Evolutionary conservation across 2,113 vertebrate genomes (phyloP), one percentile per base, ranked within the genome.

Genomic region (Otocyon megalotis): DNA sequence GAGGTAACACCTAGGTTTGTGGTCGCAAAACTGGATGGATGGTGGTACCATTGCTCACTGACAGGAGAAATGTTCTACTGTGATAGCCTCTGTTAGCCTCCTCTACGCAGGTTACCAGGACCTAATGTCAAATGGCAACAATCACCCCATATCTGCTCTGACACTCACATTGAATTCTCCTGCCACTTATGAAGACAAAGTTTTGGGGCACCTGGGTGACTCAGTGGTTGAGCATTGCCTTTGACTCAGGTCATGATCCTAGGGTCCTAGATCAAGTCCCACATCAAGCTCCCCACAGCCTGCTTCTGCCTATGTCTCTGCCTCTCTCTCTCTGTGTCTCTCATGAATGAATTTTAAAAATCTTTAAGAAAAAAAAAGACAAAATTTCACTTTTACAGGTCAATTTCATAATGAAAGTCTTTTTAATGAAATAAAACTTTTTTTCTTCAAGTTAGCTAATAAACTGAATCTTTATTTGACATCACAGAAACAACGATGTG

Each of bases 371-470:
- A 43, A 43, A 43, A 43, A 43, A 77, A 81, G 43, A 92, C 80
- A 82, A 56, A 96, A 62, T 43, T 67, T 89, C 43, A 15, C n/a
- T 90, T 86, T 76, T 94, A 74, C 13, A 76, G 60, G 53, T 77
- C 54, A 87, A 24, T 19, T 82, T 94, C 71, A 8, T 30, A 60
- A 92, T 77, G 81, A 87, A 95, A 96, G 43, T 60, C 17, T 54
- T 62, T 86, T 93, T 82, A 60, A 77, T 69, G 50, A 5, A 85
- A 86, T 43, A 72, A 88, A 67, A n/a, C 26, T 28, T 54, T 16
- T 89, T 80, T 65, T 3, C 43, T 28, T 43, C 22, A 72, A 86
- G 32, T 71, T 24, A 86, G 50, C 62, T 72, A 80, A 85, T 92
- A 77, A 50, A 84, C 22, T 13, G 37, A 82, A 85, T 54, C 2